Evolutionary conservation across 2,888 invertebrate species (phyloP).

Genomic region (Synergus laeviventris): DNA sequence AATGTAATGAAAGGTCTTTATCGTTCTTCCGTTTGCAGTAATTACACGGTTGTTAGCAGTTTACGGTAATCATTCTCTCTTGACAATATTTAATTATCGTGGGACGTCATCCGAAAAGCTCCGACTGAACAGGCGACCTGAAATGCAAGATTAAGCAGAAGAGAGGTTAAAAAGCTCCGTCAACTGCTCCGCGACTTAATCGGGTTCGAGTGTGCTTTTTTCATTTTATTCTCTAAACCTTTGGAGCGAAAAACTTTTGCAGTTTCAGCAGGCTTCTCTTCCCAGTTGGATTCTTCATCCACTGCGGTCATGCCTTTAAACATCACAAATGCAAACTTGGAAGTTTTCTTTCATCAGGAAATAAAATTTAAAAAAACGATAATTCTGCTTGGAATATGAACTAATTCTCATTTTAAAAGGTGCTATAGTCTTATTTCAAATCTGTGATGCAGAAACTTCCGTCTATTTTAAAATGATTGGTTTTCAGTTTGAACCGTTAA

Average conservation of each 20-base stretch:
- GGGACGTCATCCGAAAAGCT: constrained; percentile 21
- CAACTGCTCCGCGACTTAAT: constrained; percentile 19
- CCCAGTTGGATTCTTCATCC: not conserved
- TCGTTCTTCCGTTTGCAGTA: not conserved
- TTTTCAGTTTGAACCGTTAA: not conserved
- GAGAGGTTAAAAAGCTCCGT: constrained; percentile 31
- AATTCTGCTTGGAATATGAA: not conserved
- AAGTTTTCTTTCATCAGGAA: not conserved
- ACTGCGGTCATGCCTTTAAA: not conserved
- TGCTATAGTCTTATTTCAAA: no score
- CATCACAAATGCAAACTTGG: not conserved
- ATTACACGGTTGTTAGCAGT: constrained; percentile 15
- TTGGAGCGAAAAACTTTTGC: not conserved
- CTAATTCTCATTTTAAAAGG: not conserved
- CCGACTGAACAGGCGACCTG: not conserved
- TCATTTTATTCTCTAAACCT: not conserved
- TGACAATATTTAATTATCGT: constrained; percentile 21
- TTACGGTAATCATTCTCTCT: constrained; percentile 5
- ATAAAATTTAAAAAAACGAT: not conserved
- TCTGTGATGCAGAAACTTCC: no score
- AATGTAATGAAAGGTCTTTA: constrained; percentile 21
- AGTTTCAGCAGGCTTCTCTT: not conserved
- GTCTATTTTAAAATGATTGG: no score
- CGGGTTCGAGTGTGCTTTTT: constrained; percentile 19
- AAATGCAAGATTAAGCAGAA: constrained; percentile 25